Percentiles rank a stretch among this genome's conserved stretches.
These are phyloP conservation scores for Clunio marinus DNA, from an alignment of 2,888 invertebrate genomes.

Conservation along the genomic window DNA sequence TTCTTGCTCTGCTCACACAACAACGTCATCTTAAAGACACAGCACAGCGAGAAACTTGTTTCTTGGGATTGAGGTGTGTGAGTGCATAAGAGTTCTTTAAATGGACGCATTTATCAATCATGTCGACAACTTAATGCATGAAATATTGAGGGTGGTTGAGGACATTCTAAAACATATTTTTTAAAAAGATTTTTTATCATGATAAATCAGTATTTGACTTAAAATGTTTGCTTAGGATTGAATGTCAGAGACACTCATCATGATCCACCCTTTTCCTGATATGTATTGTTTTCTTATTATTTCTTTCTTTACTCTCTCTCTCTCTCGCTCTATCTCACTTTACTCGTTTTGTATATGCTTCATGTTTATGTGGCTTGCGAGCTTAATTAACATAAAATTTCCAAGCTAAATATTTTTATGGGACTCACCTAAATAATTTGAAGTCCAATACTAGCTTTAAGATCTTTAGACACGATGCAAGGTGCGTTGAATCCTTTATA, in stretches of 20 bases:
- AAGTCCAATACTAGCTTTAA: no score
- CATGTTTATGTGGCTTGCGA: slow-evolving; percentile 36
- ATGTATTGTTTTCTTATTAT: slow-evolving; percentile 1
- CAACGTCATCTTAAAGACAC: slow-evolving; percentile 7
- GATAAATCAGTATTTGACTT: neutral
- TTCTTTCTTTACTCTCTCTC: slow-evolving; percentile 9
- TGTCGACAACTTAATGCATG: slow-evolving; percentile 16
- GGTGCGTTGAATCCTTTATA: neutral
- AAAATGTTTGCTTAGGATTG: slow-evolving; percentile 34
- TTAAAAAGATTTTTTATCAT: slow-evolving; percentile 9
- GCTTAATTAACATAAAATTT: slow-evolving; percentile 33
- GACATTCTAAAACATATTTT: slow-evolving; percentile 16
- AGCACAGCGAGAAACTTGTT: slow-evolving; percentile 32
- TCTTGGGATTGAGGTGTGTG: slow-evolving; percentile 37
- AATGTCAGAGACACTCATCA: slow-evolving; percentile 25
- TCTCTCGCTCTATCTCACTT: slow-evolving; percentile 9
- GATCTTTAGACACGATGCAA: neutral
- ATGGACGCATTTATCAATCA: slow-evolving; percentile 37
- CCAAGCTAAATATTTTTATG: neutral
- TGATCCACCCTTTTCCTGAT: slow-evolving; percentile 19
- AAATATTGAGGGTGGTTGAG: slow-evolving; percentile 21
- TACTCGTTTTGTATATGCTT: slow-evolving; percentile 19
- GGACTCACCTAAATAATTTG: neutral
- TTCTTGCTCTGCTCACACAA: slow-evolving; percentile 9
- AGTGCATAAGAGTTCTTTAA: slow-evolving; percentile 36